Percentiles rank a stretch among this genome's conserved stretches.
phyloP scores from a whole-genome alignment of 2,113 vertebrate genomes.

The Cyprinus carpio region DNA sequence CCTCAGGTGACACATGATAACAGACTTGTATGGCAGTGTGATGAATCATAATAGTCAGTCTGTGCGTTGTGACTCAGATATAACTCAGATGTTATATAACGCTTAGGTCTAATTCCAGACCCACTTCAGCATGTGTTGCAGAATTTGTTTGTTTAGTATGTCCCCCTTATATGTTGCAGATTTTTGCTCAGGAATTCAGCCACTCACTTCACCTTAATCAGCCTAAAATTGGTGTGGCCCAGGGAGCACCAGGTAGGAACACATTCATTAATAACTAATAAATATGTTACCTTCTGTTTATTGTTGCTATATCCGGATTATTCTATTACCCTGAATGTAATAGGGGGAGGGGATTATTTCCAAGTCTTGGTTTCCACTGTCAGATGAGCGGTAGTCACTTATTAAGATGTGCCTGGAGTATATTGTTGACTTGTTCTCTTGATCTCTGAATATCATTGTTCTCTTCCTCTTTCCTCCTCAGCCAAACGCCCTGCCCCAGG shows the following conservation, averaged over 20 bases:
- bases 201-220: conserved; percentile 78
- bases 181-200: conserved; percentile 95
- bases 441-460: too few species aligned
- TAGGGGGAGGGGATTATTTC: background rate
- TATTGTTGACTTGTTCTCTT: too few species aligned
- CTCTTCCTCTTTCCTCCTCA: too few species aligned
- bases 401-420: background rate
- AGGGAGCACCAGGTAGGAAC: conserved; percentile 81
- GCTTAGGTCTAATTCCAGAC: too few species aligned
- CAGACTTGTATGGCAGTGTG: too few species aligned
- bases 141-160: too few species aligned
- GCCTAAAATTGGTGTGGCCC: conserved; percentile 73
- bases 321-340: background rate
- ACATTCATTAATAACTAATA: background rate
- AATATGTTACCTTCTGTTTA: background rate
- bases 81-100: too few species aligned
- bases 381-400: background rate
- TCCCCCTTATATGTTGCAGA: conserved; percentile 66
- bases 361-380: background rate
- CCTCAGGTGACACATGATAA: too few species aligned
- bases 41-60: too few species aligned
- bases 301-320: background rate
- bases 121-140: too few species aligned
- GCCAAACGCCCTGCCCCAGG: conserved; percentile 82
- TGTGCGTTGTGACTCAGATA: too few species aligned